These are phyloP conservation scores for Puntigrus tetrazona DNA, from an alignment of 2,113 vertebrate genomes.

Conservation along the genomic window DNA sequence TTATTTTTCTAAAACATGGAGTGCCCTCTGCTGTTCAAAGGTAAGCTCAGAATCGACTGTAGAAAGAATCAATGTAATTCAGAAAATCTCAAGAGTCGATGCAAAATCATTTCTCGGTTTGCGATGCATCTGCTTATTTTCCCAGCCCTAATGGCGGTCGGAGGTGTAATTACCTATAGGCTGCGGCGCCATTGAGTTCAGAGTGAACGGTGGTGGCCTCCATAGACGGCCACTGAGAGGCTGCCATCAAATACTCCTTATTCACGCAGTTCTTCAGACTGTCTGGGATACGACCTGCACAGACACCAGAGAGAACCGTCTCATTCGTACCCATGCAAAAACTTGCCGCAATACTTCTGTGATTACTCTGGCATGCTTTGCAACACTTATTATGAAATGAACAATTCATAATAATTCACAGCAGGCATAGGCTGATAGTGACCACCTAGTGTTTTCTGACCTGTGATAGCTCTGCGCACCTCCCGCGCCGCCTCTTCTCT, in stretches of 20 bases:
- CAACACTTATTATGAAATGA: background rate
- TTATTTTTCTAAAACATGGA: too few relatives aligned
- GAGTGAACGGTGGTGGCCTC: conserved; percentile 86
- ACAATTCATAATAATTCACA: background rate
- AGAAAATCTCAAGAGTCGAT: too few relatives aligned
- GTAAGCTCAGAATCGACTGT: too few relatives aligned
- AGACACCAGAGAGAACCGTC: background rate
- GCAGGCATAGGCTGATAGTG: background rate
- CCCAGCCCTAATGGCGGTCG: background rate
- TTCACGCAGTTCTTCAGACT: conserved; percentile 93
- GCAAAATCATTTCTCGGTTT: too few relatives aligned
- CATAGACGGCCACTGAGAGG: conserved; percentile 89
- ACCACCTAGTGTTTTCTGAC: conserved; percentile 55
- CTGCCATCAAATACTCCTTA: conserved; percentile 91
- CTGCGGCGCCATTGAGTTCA: conserved; percentile 84
- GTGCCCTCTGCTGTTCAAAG: too few relatives aligned
- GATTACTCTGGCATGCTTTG: background rate
- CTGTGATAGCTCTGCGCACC: conserved; percentile 83
- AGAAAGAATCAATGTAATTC: too few relatives aligned
- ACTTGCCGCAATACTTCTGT: background rate
- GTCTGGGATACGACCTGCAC: conserved; percentile 87
- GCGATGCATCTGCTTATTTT: too few relatives aligned
- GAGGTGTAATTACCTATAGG: conserved; percentile 76
- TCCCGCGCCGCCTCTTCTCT: conserved; percentile 83
- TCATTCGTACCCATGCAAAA: too few relatives aligned